Evolutionary conservation across 2,797 vertebrate species (phyloP).

Genomic region (Poecile montanus): DNA sequence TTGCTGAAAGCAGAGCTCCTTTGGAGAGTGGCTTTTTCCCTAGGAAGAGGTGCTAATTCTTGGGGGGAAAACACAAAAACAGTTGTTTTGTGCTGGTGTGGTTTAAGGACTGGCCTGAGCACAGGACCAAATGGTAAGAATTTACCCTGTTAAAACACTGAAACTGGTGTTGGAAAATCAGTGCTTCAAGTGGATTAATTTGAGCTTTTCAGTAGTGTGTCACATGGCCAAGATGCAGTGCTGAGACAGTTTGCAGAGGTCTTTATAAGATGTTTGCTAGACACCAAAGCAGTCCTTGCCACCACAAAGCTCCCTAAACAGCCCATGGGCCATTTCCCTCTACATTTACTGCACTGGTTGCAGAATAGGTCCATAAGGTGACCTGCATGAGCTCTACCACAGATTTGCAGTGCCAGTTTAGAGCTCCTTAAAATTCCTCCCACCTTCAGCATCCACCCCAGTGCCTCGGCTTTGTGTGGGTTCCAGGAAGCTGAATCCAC

Average conservation of each 20-base stretch:
- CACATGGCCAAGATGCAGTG: background rate
- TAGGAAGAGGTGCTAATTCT: background rate
- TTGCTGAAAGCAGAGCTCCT: background rate
- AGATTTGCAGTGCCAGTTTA: background rate
- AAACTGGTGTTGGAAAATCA: background rate
- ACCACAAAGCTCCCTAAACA: background rate
- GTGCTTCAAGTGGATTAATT: background rate
- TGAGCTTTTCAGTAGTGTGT: background rate
- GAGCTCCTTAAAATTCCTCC: constrained; percentile 21
- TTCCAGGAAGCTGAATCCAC: background rate
- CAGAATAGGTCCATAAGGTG: background rate
- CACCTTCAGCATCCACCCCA: background rate
- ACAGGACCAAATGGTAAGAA: background rate
- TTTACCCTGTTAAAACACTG: background rate
- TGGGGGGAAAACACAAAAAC: too few relatives aligned
- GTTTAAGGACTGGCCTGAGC: background rate
- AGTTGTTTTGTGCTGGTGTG: background rate
- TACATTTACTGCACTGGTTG: background rate
- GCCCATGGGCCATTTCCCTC: background rate
- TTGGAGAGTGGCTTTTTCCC: background rate
- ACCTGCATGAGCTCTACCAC: background rate
- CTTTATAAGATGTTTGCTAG: background rate
- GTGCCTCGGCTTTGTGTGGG: background rate
- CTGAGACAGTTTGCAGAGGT: background rate
- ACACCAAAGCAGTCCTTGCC: background rate